These are phyloP conservation scores for Paratrypauchen microcephalus DNA, from an alignment of 2,797 vertebrate genomes.

Conservation along the genomic window DNA sequence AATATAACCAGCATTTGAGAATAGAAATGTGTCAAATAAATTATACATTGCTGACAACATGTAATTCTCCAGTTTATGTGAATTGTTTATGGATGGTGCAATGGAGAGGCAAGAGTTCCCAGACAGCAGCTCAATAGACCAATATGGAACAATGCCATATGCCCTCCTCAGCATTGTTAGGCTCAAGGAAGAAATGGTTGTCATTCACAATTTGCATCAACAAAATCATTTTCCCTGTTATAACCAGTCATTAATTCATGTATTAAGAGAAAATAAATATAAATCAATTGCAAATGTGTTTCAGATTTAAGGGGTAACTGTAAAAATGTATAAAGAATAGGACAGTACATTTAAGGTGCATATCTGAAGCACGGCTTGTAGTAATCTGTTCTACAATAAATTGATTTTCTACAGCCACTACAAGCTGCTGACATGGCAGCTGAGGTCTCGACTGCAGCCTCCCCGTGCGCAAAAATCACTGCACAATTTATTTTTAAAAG, in stretches of 20 bases:
- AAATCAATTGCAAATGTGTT: neutral
- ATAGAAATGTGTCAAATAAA: conserved; percentile 4
- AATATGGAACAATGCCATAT: conserved; percentile 6
- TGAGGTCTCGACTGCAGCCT: conserved; percentile 40
- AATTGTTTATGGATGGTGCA: conserved; percentile 40
- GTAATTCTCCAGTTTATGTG: neutral
- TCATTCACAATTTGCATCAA: neutral
- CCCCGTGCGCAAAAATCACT: conserved; percentile 40
- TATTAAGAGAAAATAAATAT: neutral
- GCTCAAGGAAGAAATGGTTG: neutral
- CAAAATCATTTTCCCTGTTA: neutral
- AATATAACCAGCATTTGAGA: neutral
- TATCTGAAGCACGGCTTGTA: conserved; percentile 13
- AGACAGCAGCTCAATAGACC: conserved; percentile 19
- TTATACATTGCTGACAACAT: neutral
- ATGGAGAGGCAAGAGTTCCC: conserved; percentile 23
- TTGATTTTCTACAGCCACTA: conserved; percentile 34
- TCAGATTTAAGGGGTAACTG: neutral
- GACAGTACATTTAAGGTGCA: neutral
- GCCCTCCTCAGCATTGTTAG: neutral
- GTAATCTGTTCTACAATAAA: conserved; percentile 41
- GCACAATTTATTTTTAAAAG: conserved; percentile 4
- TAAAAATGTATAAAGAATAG: neutral
- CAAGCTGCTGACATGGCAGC: conserved; percentile 60
- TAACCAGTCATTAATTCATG: neutral